phyloP scores from a whole-genome alignment of 2,888 invertebrate genomes.

The Tipula vernalis region DNA sequence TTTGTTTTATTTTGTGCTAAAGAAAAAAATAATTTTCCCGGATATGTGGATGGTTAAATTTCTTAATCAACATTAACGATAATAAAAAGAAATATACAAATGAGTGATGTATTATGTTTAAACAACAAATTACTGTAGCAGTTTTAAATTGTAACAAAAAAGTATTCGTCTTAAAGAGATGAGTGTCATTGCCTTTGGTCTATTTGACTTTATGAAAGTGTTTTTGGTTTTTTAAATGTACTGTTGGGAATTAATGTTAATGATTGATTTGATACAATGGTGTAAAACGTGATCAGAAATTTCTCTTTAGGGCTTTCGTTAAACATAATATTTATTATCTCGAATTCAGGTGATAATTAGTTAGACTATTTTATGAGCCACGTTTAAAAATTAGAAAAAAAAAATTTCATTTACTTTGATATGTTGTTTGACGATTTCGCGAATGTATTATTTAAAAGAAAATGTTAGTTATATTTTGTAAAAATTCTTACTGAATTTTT shows the following conservation, averaged over 20 bases:
- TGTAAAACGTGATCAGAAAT: background rate
- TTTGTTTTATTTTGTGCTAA: background rate
- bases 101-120: background rate
- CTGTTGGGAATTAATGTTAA: background rate
- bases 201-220: background rate
- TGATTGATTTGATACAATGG: background rate
- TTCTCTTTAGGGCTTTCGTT: background rate
- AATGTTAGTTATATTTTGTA: too few relatives aligned
- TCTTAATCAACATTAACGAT: background rate
- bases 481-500: too few relatives aligned
- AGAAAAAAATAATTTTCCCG: background rate
- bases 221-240: background rate
- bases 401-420: too few relatives aligned
- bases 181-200: background rate
- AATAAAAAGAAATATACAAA: background rate
- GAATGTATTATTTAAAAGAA: too few relatives aligned
- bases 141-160: background rate
- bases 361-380: too few relatives aligned
- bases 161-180: background rate
- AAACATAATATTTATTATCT: background rate
- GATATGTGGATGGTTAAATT: background rate
- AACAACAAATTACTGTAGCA: background rate
- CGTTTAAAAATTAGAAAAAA: too few relatives aligned
- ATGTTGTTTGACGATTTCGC: too few relatives aligned
- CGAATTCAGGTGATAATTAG: background rate